Conservation (phyloP, 2,113 vertebrate species). For the Campylorhamphus procurvoides region DNA sequence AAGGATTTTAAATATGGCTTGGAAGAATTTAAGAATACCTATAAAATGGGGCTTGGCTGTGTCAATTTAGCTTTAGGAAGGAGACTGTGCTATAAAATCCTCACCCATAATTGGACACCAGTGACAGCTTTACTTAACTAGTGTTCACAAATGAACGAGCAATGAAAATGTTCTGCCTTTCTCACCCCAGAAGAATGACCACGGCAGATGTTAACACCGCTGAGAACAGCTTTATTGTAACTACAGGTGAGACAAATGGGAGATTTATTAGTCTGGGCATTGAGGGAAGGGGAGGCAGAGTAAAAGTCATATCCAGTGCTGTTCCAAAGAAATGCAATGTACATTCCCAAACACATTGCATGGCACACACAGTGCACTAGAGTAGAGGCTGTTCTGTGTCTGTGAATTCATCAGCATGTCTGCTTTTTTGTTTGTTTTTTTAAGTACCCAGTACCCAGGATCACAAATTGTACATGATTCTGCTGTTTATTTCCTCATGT, state of each 20-base stretch:
- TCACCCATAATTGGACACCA: slow-evolving; percentile 58
- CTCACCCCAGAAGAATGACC: slow-evolving; percentile 51
- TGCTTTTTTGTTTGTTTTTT: not conserved
- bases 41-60: slow-evolving; percentile 26
- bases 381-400: not conserved
- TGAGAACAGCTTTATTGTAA: slow-evolving; percentile 55
- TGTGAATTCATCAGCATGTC: not conserved
- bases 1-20: slow-evolving; percentile 54
- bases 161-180: slow-evolving; percentile 50
- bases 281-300: not conserved
- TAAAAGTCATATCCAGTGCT: not conserved
- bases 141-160: slow-evolving; percentile 53
- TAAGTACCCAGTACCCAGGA: not conserved
- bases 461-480: not conserved
- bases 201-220: slow-evolving; percentile 45
- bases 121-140: slow-evolving; percentile 60
- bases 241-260: slow-evolving; percentile 63
- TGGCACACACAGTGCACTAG: not conserved
- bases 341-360: not conserved
- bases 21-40: slow-evolving; percentile 40
- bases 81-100: slow-evolving; percentile 36
- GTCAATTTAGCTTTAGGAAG: slow-evolving; percentile 37
- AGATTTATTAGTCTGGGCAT: slow-evolving; percentile 49
- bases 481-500: not conserved
- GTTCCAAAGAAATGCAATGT: not conserved